These are phyloP conservation scores for Galagoides demidoff DNA, from an alignment of 2,797 vertebrate genomes.

Conservation along the genomic window DNA sequence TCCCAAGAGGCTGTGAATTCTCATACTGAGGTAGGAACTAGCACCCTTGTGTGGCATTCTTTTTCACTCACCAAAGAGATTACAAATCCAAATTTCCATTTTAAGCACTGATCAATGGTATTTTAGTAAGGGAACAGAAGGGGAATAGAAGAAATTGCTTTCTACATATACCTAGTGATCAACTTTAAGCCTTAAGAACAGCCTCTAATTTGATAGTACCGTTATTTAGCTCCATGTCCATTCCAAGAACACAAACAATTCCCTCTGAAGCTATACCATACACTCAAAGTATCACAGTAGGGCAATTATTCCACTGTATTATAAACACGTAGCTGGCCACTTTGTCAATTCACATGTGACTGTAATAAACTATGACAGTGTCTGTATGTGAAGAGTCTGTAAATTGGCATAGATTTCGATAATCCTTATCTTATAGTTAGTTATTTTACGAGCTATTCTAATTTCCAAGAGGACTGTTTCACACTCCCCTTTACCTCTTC, in stretches of 20 bases:
- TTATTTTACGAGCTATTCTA: background rate
- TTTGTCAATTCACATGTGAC: constrained; percentile 5
- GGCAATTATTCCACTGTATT: background rate
- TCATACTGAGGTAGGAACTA: background rate
- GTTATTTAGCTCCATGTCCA: background rate
- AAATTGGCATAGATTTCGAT: background rate
- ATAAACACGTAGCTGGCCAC: background rate
- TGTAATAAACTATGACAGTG: background rate
- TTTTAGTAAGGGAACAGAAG: constrained; percentile 18
- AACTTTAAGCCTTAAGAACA: constrained; percentile 39
- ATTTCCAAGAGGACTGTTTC: background rate
- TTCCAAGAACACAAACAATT: background rate
- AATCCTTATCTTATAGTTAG: background rate
- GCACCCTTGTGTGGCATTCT: background rate
- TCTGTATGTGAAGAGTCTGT: background rate
- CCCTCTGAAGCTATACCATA: constrained; percentile 35
- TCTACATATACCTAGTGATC: background rate
- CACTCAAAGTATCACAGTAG: background rate
- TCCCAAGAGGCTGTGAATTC: constrained; percentile 45
- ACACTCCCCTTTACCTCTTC: background rate
- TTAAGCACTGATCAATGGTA: background rate
- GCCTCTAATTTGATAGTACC: constrained; percentile 47
- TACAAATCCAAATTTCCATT: constrained; percentile 33
- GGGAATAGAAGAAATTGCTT: background rate
- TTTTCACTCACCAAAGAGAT: constrained; percentile 7